Evolutionary conservation across 2,888 invertebrate species (phyloP), one percentile per base, ranked within the genome.

Genomic region (Acutogordius australiensis): DNA sequence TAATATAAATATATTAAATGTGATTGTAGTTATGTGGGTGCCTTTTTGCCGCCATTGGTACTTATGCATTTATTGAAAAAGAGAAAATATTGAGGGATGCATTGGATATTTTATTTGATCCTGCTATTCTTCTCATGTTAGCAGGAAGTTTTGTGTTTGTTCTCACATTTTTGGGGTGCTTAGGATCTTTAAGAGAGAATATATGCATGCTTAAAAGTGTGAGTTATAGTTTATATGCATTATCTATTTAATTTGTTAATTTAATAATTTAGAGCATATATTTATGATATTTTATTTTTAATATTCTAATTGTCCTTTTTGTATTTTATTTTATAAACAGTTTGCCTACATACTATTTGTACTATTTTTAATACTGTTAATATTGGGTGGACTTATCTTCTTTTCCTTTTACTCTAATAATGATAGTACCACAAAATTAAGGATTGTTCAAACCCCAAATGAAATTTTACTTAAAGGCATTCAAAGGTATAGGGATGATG

Each of bases 201-300:
- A 51, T 45, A 23, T 60, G 60, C 45, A 27, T 60, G 60, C 56
- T 60, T 13, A 60, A 60, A 23, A 27, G 28, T 56, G 60, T 60
- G 57, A n/a, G n/a, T n/a, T n/a, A n/a, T n/a, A n/a, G n/a, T n/a
- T n/a, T n/a, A n/a, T n/a, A n/a, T n/a, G n/a, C n/a, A n/a, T n/a
- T n/a, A n/a, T n/a, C n/a, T n/a, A n/a, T n/a, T n/a, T n/a, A n/a
- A n/a, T n/a, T n/a, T n/a, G n/a, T n/a, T n/a, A n/a, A n/a, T n/a
- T n/a, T n/a, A n/a, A n/a, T n/a, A n/a, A n/a, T n/a, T n/a, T n/a
- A n/a, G n/a, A n/a, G n/a, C n/a, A n/a, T n/a, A n/a, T n/a, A n/a
- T n/a, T n/a, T n/a, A n/a, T n/a, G n/a, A n/a, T n/a, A n/a, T n/a
- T n/a, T n/a, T n/a, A n/a, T n/a, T n/a, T n/a, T n/a, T n/a, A n/a